A percentile compares a stretch with the other conserved stretches of the same genome.
Conservation (phyloP, 92 coral and sea anemone genomes). For the Actinostola sp. region DNA sequence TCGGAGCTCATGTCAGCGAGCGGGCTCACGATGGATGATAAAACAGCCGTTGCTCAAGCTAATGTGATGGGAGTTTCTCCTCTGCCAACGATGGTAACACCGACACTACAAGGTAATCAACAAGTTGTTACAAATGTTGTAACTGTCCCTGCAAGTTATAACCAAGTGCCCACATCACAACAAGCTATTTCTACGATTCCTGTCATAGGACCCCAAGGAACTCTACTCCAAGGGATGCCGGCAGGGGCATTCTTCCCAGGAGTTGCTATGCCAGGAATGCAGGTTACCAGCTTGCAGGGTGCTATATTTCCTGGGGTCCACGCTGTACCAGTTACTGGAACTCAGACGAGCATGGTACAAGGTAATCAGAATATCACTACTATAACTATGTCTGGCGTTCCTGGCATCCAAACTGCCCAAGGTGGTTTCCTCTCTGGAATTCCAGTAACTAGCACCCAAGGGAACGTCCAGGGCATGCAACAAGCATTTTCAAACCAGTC, state of each 20-base stretch:
- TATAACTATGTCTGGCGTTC: constrained; percentile 77
- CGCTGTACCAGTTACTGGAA: constrained; percentile 49
- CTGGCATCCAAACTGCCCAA: constrained; percentile 62
- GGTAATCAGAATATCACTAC: constrained; percentile 56
- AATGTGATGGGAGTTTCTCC: neutral
- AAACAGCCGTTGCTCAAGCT: constrained; percentile 16
- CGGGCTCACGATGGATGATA: constrained; percentile 36
- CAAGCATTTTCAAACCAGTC: constrained; percentile 63
- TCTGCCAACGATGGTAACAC: constrained; percentile 24
- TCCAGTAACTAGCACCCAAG: constrained; percentile 64
- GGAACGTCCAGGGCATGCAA: constrained; percentile 56
- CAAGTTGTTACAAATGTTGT: constrained; percentile 29
- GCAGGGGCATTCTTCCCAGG: constrained; percentile 67
- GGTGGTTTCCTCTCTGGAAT: constrained; percentile 79
- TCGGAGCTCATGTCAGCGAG: constrained; percentile 40
- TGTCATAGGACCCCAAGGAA: constrained; percentile 66
- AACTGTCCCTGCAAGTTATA: constrained; percentile 45
- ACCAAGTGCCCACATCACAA: constrained; percentile 50
- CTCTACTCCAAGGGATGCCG: constrained; percentile 62
- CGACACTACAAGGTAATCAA: constrained; percentile 7
- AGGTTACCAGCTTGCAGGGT: constrained; percentile 49
- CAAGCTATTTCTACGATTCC: constrained; percentile 44
- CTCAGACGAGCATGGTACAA: constrained; percentile 43
- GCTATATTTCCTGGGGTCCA: constrained; percentile 53
- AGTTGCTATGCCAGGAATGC: constrained; percentile 72